Percentiles rank a stretch among this genome's conserved stretches.
These are phyloP conservation scores for Macquaria ambigua DNA, from an alignment of 2,113 vertebrate species.

Conservation along the genomic window DNA sequence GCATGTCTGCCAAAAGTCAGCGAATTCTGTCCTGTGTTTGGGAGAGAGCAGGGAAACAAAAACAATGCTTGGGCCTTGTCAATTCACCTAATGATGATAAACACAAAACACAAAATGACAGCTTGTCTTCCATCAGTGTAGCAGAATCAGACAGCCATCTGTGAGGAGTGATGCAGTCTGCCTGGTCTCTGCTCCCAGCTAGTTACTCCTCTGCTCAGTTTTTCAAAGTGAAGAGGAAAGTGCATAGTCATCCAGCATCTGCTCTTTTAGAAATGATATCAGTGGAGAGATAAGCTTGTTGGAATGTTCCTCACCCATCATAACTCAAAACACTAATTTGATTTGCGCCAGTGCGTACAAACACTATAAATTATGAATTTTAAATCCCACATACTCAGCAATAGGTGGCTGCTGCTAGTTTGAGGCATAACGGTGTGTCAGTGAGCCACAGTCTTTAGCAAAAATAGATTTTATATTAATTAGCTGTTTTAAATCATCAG, in stretches of 20 bases:
- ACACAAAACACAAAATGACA: slow-evolving; percentile 54
- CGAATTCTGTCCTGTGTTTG: slow-evolving; percentile 37
- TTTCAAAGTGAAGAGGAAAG: slow-evolving; percentile 33
- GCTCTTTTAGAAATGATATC: slow-evolving; percentile 24
- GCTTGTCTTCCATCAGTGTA: slow-evolving; percentile 55
- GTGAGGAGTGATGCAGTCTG: slow-evolving; percentile 48
- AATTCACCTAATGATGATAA: slow-evolving; percentile 61
- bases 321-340: slow-evolving; percentile 10
- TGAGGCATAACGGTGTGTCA: neutral
- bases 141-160: slow-evolving; percentile 55
- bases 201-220: slow-evolving; percentile 31
- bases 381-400: neutral
- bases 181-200: slow-evolving; percentile 23
- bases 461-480: neutral
- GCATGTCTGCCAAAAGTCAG: slow-evolving; percentile 40
- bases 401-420: neutral
- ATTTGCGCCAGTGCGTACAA: neutral
- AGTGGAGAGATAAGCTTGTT: neutral
- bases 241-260: slow-evolving; percentile 47
- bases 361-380: neutral
- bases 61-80: slow-evolving; percentile 39
- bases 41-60: slow-evolving; percentile 37
- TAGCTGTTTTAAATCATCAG: neutral
- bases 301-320: slow-evolving; percentile 1
- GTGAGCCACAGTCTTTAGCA: neutral